These are phyloP conservation scores for Chrosomus eos DNA, from an alignment of 2,797 vertebrate species.

Conservation along the genomic window DNA sequence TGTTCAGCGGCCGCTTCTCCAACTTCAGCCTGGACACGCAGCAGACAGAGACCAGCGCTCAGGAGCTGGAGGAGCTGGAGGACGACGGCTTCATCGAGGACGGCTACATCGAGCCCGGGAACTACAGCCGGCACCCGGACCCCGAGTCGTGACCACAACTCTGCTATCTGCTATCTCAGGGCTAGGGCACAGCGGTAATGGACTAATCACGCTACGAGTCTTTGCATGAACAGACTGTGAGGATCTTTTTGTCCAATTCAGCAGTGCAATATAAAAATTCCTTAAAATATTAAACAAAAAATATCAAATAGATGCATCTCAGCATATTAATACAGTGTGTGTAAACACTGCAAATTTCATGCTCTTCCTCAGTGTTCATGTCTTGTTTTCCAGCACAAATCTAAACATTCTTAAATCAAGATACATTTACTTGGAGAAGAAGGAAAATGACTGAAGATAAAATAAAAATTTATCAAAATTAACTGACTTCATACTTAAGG, in stretches of 20 bases:
- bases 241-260: not conserved
- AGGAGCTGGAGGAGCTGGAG: slow-evolving; percentile 71
- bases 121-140: slow-evolving; percentile 59
- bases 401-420: not conserved
- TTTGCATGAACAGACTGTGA: not conserved
- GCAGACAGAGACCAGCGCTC: slow-evolving; percentile 67
- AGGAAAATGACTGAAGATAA: no score
- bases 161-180: no score
- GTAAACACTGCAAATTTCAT: not conserved
- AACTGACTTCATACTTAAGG: not conserved
- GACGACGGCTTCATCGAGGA: slow-evolving; percentile 91
- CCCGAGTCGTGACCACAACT: not conserved
- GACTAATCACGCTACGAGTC: not conserved
- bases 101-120: slow-evolving; percentile 82
- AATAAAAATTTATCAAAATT: not conserved
- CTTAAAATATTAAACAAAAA: not conserved
- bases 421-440: not conserved
- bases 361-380: not conserved
- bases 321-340: no score
- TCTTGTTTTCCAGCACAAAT: not conserved
- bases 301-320: not conserved
- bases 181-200: not conserved
- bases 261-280: not conserved
- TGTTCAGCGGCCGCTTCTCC: slow-evolving; percentile 63
- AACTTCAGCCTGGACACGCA: slow-evolving; percentile 61